These are phyloP conservation scores for Podarcis siculus DNA, from an alignment of 2,797 vertebrate species.

Conservation along the genomic window DNA sequence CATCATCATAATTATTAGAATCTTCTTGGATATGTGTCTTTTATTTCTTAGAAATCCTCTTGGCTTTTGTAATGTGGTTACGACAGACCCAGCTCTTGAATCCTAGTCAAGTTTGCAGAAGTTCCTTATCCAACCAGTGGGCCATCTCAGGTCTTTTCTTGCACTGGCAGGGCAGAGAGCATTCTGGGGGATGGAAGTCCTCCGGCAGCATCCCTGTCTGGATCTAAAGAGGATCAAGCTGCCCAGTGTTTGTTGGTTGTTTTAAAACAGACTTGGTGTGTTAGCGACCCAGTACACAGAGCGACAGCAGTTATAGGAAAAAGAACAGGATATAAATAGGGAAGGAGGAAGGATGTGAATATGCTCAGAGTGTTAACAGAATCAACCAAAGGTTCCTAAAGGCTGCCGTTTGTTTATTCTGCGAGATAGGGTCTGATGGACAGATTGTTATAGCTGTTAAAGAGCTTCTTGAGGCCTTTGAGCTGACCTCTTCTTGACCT, in stretches of 20 bases:
- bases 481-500: conserved; percentile 85
- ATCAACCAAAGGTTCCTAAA: conserved; percentile 76
- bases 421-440: conserved; percentile 75
- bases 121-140: background rate
- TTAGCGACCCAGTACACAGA: background rate
- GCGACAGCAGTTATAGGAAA: background rate
- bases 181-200: background rate
- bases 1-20: too few relatives aligned
- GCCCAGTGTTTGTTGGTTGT: background rate
- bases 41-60: background rate
- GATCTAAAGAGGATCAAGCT: background rate
- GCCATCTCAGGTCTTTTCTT: background rate
- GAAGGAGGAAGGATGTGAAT: conserved; percentile 52
- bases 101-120: background rate
- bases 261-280: background rate
- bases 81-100: too few relatives aligned
- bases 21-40: background rate
- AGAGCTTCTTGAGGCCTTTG: conserved; percentile 77
- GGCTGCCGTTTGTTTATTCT: conserved; percentile 80
- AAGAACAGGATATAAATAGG: conserved; percentile 3
- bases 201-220: background rate
- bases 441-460: conserved; percentile 83
- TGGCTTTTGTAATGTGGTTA: background rate
- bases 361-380: conserved; percentile 80
- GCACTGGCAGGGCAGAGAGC: background rate